Conservation (phyloP, 2,797 vertebrate genomes). For the Chaunax sp. region DNA sequence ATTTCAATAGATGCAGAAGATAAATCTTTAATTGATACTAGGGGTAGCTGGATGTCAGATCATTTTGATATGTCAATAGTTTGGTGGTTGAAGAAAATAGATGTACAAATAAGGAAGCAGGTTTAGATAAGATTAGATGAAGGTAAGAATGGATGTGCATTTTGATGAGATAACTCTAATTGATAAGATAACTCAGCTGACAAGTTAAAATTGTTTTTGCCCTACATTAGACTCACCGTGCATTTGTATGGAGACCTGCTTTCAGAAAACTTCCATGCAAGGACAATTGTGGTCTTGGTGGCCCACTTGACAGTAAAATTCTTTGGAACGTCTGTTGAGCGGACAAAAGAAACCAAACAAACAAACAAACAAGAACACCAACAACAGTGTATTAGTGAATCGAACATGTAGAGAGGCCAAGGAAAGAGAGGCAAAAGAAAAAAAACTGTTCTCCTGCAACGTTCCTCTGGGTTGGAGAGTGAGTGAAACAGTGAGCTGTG, state of each 20-base stretch:
- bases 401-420: constrained; percentile 45
- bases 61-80: not conserved
- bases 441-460: constrained; percentile 64
- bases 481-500: constrained; percentile 77
- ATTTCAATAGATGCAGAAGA: not conserved
- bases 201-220: not conserved
- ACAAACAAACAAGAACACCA: constrained; percentile 32
- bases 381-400: constrained; percentile 46
- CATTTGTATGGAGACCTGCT: constrained; percentile 85
- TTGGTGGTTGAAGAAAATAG: not conserved
- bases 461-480: constrained; percentile 74
- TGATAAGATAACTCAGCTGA: not conserved
- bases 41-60: not conserved
- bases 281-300: constrained; percentile 92
- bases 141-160: not conserved
- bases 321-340: constrained; percentile 92
- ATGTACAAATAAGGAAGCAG: not conserved
- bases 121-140: not conserved
- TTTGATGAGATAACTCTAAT: no score
- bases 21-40: not conserved
- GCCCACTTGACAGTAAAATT: constrained; percentile 98
- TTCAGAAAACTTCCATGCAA: constrained; percentile 96
- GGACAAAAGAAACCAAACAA: constrained; percentile 41
- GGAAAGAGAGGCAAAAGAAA: constrained; percentile 58
- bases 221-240: constrained; percentile 83